Conservation (phyloP, 2,113 vertebrate genomes). For the Lasiurus cinereus region DNA sequence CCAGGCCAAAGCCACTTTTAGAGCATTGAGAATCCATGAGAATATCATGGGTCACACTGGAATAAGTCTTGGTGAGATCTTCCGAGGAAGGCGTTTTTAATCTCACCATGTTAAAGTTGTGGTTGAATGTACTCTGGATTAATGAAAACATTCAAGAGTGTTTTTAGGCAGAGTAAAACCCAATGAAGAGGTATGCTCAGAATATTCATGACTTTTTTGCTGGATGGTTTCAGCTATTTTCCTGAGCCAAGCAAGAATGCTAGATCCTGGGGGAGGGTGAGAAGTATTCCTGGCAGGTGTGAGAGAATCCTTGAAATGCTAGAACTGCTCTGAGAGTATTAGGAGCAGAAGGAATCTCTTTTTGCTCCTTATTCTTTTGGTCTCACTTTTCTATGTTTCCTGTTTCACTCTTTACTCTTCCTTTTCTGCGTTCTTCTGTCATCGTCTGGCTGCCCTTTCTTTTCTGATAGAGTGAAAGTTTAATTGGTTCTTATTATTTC, state of each 20-base stretch:
- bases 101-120: conserved; percentile 44
- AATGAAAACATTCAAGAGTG: neutral
- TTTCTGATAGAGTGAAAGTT: conserved; percentile 15
- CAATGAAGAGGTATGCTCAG: neutral
- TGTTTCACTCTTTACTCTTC: neutral
- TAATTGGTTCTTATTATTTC: conserved; percentile 9
- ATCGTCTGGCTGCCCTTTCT: neutral
- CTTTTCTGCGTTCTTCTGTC: conserved; percentile 12
- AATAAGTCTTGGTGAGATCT: neutral
- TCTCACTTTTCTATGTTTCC: neutral
- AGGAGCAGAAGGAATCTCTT: neutral
- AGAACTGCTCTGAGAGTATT: neutral
- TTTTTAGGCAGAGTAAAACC: conserved; percentile 19
- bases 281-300: neutral
- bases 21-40: neutral
- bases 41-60: neutral
- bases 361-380: neutral
- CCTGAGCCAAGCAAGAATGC: neutral
- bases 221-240: neutral
- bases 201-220: conserved; percentile 24
- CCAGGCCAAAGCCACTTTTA: neutral
- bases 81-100: conserved; percentile 8
- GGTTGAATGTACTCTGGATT: neutral
- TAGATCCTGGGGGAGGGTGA: neutral
- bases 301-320: neutral